These are phyloP conservation scores for Perca flavescens DNA, from an alignment of 2,113 vertebrate genomes.

Conservation along the genomic window DNA sequence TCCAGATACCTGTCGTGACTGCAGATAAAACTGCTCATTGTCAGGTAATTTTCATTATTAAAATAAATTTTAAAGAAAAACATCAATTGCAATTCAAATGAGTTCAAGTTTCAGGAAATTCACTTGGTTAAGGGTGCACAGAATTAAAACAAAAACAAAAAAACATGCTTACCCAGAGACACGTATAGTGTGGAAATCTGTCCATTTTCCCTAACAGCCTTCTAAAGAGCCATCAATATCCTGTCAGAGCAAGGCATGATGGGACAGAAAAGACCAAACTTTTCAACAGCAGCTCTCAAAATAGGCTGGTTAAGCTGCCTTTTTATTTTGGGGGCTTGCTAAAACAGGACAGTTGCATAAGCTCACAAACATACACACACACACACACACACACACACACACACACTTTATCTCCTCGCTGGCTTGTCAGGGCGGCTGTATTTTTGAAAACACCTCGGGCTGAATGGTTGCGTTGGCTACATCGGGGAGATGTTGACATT, in stretches of 20 bases:
- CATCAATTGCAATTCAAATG: not conserved
- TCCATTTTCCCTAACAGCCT: not conserved
- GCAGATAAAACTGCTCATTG: too few relatives aligned
- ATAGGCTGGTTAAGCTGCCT: slow-evolving; percentile 35
- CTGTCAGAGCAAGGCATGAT: slow-evolving; percentile 10
- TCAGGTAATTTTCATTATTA: not conserved
- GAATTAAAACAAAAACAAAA: not conserved
- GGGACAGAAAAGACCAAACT: slow-evolving; percentile 38
- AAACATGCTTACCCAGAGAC: not conserved
- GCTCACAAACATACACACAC: slow-evolving; percentile 17
- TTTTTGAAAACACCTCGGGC: slow-evolving; percentile 70
- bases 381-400: slow-evolving; percentile 17
- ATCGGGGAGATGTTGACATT: slow-evolving; percentile 84
- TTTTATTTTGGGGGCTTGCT: slow-evolving; percentile 44
- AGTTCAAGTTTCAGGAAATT: not conserved
- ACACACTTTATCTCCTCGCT: slow-evolving; percentile 38
- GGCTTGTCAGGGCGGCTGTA: slow-evolving; percentile 60
- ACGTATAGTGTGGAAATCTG: not conserved
- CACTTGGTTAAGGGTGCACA: not conserved
- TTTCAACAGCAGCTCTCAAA: slow-evolving; percentile 34
- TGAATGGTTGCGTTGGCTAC: slow-evolving; percentile 79
- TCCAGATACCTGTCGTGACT: slow-evolving; percentile 1
- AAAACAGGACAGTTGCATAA: slow-evolving; percentile 80
- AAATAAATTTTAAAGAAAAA: not conserved
- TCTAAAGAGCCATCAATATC: not conserved